phyloP scores from a whole-genome alignment of 1,140 invertebrate genomes.

The Drosophila virilis region DNA sequence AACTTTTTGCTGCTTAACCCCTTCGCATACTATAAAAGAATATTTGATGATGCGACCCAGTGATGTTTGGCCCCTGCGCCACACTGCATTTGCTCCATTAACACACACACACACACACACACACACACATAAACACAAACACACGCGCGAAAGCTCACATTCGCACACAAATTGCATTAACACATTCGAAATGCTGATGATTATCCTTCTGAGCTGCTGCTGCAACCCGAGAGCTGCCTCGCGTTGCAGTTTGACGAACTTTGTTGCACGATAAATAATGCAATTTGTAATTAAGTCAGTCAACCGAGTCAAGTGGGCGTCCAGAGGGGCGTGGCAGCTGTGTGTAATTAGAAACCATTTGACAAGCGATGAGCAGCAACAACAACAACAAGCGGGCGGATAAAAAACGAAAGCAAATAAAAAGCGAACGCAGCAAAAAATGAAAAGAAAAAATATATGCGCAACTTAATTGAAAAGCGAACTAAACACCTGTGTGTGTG shows the following conservation, averaged over 20 bases:
- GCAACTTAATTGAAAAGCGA: constrained; percentile 64
- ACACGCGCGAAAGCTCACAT: constrained; percentile 5
- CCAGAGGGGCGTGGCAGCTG: constrained; percentile 32
- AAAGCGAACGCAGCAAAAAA: constrained; percentile 14
- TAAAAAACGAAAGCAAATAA: constrained; percentile 32
- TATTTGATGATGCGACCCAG: constrained; percentile 42
- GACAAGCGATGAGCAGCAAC: constrained; percentile 49
- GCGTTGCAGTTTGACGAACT: constrained; percentile 76
- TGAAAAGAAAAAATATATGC: constrained; percentile 38
- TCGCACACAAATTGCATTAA: constrained; percentile 53
- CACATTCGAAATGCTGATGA: constrained; percentile 59
- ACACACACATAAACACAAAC: constrained; percentile 15
- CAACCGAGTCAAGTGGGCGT: constrained; percentile 48
- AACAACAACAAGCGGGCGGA: constrained; percentile 5
- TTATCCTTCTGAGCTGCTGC: constrained; percentile 36
- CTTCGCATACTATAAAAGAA: constrained; percentile 41
- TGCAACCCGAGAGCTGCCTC: not conserved
- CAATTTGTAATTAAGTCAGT: constrained; percentile 83
- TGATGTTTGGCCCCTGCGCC: constrained; percentile 1
- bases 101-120: constrained; percentile 14
- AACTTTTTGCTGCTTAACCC: constrained; percentile 17
- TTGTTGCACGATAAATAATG: constrained; percentile 79
- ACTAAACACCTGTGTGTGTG: constrained; percentile 38
- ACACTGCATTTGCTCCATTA: not conserved
- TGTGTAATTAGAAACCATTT: constrained; percentile 69